Evolutionary conservation across 2,113 vertebrate species (phyloP).

Genomic region (Zapus hudsonius): DNA sequence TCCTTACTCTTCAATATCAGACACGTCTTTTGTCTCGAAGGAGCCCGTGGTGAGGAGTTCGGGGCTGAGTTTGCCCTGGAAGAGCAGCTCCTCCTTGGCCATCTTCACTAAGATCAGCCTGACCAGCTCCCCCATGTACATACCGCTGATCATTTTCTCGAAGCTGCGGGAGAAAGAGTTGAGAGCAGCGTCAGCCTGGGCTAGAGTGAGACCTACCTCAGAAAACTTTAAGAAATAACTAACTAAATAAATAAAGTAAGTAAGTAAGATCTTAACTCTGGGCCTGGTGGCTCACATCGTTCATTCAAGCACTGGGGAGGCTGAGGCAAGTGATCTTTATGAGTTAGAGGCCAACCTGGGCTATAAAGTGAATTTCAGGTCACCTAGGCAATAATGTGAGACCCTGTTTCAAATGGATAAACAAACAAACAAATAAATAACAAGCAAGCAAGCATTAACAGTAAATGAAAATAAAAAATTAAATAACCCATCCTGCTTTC

Average conservation of each 20-base stretch:
- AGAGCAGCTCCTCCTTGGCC: constrained; percentile 92
- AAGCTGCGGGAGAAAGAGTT: constrained; percentile 86
- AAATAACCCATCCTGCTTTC: no score
- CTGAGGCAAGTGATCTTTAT: not conserved
- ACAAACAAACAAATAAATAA: not conserved
- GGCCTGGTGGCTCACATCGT: not conserved
- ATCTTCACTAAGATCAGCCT: constrained; percentile 97
- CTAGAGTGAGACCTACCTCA: no score
- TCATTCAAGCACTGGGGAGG: not conserved
- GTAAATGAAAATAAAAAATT: no score
- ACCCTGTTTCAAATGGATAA: no score
- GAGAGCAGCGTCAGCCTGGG: not conserved
- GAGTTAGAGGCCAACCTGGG: not conserved
- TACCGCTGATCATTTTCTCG: constrained; percentile 99
- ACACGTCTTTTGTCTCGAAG: constrained; percentile 93
- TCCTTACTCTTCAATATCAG: constrained; percentile 92
- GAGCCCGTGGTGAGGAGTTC: constrained; percentile 90
- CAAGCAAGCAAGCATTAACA: not conserved
- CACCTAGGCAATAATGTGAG: not conserved
- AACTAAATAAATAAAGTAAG: no score
- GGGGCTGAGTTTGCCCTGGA: constrained; percentile 89
- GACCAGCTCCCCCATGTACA: constrained; percentile 99
- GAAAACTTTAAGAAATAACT: not conserved
- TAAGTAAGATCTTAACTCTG: not conserved
- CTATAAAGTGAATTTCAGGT: not conserved